Evolutionary conservation across 2,113 vertebrate genomes (phyloP).

Genomic region (Poecile atricapillus): DNA sequence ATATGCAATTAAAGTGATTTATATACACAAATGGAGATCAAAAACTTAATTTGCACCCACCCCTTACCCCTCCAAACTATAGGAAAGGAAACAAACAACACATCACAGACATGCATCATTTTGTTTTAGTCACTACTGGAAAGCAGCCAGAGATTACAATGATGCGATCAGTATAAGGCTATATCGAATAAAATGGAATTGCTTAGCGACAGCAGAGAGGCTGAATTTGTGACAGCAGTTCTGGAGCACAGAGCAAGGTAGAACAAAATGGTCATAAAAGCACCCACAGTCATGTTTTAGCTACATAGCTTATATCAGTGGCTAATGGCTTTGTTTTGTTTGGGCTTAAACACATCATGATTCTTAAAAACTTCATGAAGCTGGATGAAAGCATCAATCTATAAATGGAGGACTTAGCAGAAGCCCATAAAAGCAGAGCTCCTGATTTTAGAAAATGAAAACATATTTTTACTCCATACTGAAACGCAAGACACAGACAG

Average conservation of each 20-base stretch:
- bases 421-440: background rate
- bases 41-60: background rate
- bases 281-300: background rate
- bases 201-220: background rate
- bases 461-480: background rate
- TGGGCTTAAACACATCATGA: background rate
- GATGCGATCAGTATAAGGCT: slow-evolving; percentile 12
- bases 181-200: background rate
- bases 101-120: background rate
- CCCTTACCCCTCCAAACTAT: background rate
- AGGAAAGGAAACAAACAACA: background rate
- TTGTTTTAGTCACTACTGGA: slow-evolving; percentile 6
- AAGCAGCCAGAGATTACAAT: background rate
- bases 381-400: background rate
- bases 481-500: background rate
- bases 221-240: background rate
- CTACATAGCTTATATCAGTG: background rate
- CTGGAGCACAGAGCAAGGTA: background rate
- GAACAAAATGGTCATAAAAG: background rate
- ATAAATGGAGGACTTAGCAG: background rate
- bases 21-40: background rate
- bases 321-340: background rate
- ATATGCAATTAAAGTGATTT: background rate
- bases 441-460: background rate
- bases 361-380: background rate